Percentiles rank a stretch among this genome's conserved stretches.
phyloP scores from a whole-genome alignment of 2,888 invertebrate genomes.

The Caenorhabditis becei region DNA sequence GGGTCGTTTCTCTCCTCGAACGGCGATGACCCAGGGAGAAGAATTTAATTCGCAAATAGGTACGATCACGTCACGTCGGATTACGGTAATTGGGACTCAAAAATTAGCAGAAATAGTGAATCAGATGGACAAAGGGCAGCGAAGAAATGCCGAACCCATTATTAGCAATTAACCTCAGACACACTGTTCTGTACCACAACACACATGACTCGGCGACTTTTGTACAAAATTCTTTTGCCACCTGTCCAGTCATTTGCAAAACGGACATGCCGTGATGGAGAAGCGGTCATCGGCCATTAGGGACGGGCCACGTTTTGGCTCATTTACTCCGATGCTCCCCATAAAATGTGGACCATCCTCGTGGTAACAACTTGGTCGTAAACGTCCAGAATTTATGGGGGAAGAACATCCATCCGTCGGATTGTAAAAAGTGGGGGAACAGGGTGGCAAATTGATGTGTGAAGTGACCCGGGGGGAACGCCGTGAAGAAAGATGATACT shows the following conservation, averaged over 20 bases:
- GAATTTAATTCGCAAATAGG: conserved; percentile 45
- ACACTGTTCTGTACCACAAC: conserved; percentile 46
- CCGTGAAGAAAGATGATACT: conserved; percentile 45
- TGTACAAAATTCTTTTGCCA: conserved; percentile 28
- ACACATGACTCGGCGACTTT: conserved; percentile 55
- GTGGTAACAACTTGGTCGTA: conserved; percentile 59
- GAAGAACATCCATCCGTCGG: conserved; percentile 41
- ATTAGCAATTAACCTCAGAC: conserved; percentile 57
- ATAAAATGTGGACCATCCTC: conserved; percentile 55
- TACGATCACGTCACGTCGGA: conserved; percentile 34
- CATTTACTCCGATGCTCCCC: conserved; percentile 56
- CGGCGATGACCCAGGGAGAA: conserved; percentile 1
- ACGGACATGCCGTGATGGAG: conserved; percentile 13
- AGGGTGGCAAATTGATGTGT: conserved; percentile 58
- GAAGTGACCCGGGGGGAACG: conserved; percentile 42
- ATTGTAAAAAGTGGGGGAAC: conserved; percentile 58
- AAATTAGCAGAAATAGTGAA: conserved; percentile 37
- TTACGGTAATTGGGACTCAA: conserved; percentile 57
- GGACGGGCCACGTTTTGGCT: conserved; percentile 48
- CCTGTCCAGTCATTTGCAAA: conserved; percentile 47
- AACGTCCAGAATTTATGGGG: conserved; percentile 54
- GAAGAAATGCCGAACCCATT: conserved; percentile 61
- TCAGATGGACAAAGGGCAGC: conserved; percentile 55
- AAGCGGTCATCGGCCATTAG: conserved; percentile 44
- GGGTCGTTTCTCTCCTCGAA: conserved; percentile 35